Percentiles rank a stretch among this genome's conserved stretches.
Conservation (phyloP, 2,888 invertebrate species). For the Macrophya annulata region DNA sequence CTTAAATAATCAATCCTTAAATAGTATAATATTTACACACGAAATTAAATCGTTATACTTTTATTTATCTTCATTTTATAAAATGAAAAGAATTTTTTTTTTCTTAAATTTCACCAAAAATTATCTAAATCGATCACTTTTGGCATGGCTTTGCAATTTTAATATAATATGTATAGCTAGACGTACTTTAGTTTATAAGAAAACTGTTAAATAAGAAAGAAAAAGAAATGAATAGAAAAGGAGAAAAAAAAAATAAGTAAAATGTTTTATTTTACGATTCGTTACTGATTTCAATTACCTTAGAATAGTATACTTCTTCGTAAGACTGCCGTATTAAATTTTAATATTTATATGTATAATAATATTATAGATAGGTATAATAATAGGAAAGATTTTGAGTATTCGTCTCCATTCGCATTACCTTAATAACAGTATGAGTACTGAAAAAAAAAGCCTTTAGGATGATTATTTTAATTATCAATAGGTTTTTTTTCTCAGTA, state of each 20-base stretch:
- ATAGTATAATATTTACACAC: conserved; percentile 57
- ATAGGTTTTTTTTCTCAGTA: conserved; percentile 8
- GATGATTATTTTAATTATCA: conserved; percentile 24
- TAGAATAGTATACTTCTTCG: conserved; percentile 19
- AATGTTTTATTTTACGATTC: conserved; percentile 24
- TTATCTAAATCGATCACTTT: conserved; percentile 14
- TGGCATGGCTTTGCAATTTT: conserved; percentile 20
- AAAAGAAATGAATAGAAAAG: neutral
- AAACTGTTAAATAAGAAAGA: conserved; percentile 7
- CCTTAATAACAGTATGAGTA: neutral
- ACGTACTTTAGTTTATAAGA: neutral
- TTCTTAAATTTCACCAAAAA: neutral
- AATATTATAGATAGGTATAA: conserved; percentile 35
- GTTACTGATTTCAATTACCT: conserved; percentile 25
- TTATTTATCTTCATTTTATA: conserved; percentile 9
- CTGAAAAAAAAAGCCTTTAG: conserved; percentile 30
- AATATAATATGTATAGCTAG: neutral
- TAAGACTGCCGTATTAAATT: conserved; percentile 70
- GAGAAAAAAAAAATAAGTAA: conserved; percentile 5
- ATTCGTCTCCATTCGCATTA: conserved; percentile 47
- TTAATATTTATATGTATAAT: conserved; percentile 66
- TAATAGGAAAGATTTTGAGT: conserved; percentile 54
- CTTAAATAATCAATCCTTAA: conserved; percentile 64
- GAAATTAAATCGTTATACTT: conserved; percentile 35
- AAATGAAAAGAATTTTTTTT: neutral